These are phyloP conservation scores for Diarsia brunnea DNA, from an alignment of 2,888 invertebrate genomes.

Conservation along the genomic window DNA sequence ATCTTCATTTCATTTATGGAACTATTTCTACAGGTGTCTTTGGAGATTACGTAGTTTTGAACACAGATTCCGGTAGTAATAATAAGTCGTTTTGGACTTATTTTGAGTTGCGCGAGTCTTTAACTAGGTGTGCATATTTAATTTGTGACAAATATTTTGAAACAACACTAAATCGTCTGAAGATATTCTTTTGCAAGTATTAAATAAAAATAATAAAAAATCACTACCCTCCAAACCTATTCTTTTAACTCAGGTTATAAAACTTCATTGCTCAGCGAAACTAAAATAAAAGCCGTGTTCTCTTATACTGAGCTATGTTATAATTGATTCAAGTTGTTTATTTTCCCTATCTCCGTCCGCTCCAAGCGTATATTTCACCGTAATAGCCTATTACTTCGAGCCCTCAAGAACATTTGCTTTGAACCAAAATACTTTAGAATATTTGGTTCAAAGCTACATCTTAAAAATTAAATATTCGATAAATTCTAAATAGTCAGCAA, in stretches of 20 bases:
- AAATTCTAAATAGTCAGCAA: neutral
- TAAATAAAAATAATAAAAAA: neutral
- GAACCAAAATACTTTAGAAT: neutral
- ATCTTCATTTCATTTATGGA: too few relatives aligned
- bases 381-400: constrained; percentile 29
- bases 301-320: neutral
- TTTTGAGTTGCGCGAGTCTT: too few relatives aligned
- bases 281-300: constrained; percentile 3
- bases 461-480: constrained; percentile 4
- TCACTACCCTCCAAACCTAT: neutral
- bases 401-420: too few relatives aligned
- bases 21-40: too few relatives aligned
- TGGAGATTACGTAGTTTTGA: too few relatives aligned
- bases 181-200: neutral
- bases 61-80: too few relatives aligned
- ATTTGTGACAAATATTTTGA: neutral
- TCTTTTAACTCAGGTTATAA: neutral
- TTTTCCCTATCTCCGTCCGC: neutral
- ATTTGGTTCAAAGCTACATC: neutral
- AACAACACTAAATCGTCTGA: neutral
- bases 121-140: too few relatives aligned
- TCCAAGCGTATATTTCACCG: constrained; percentile 4
- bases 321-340: constrained; percentile 25
- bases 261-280: neutral
- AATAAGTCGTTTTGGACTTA: too few relatives aligned